Evolutionary conservation across 92 coral and sea anemone genomes (phyloP).

Genomic region (Blastomussa wellsi): DNA sequence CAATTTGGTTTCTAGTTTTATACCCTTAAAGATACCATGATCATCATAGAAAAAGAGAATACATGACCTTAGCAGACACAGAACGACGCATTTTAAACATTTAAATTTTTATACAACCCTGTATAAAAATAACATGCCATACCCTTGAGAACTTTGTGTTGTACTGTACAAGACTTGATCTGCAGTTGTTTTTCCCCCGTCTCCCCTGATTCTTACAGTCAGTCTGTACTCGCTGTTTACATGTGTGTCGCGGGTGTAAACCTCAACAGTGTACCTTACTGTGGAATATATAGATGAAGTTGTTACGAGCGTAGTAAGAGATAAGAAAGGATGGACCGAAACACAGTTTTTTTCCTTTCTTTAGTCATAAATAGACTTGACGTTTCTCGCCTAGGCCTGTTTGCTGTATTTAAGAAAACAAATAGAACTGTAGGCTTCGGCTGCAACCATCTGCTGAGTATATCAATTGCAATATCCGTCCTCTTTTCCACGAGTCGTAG

Average conservation of each 20-base stretch:
- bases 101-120: no score
- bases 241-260: conserved; percentile 7
- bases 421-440: no score
- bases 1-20: neutral
- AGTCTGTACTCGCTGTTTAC: neutral
- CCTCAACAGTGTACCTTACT: conserved; percentile 15
- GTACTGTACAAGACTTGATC: neutral
- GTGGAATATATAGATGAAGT: neutral
- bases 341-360: no score
- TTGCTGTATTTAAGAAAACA: no score
- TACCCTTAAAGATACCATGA: neutral
- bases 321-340: no score
- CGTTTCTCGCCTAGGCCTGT: no score
- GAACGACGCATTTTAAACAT: no score
- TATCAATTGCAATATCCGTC: no score
- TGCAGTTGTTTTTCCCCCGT: neutral
- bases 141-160: neutral
- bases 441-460: no score
- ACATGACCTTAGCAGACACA: no score
- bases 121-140: neutral
- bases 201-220: conserved; percentile 6
- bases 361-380: neutral
- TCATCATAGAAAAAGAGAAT: no score
- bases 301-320: neutral
- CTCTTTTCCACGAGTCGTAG: no score